Base-by-base conservation (phyloP, 1,140 invertebrate genomes). In the Drosophila pectinifera region DNA sequence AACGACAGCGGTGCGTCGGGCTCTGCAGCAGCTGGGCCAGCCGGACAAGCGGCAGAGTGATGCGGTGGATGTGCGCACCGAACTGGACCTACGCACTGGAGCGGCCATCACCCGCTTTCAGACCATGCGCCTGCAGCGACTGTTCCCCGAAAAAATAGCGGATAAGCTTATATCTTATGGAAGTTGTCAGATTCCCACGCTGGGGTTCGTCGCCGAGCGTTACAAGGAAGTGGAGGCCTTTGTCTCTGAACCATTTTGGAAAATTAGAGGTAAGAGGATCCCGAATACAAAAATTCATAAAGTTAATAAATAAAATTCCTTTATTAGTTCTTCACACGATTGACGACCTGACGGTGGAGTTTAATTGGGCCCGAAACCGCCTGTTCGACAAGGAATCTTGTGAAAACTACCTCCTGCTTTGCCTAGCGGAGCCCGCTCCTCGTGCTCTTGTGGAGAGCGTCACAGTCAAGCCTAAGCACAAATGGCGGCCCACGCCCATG, bases 51-150 rank as follows among this genome's bases (percentile, higher is more conserved):
- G 95, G 73, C 93, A 97, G 11, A 98, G 96, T 92, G 95, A 98
- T 94, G 99, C 99, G 57, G 99, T 99, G 26, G 97, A 99, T 94
- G 98, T 99, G 2, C 94, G 98, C 74, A 95, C 95, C 77, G 98
- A 99, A 93, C 93, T 99, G 68, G 99, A 99, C 95, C 94, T 99
- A 67, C 94, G 99, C 92, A 99, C 92, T 96, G 97, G 98, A 72
- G 98, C 99, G 49, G 97, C 99, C 28, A 99, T 99, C 92, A 99
- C 99, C n/a, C 94, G 99, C 49, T 98, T 99, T 92, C 99, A 99
- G 94, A 99, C 99, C 0, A 89, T 99, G 26, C 94, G 98, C 43
- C 92, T 99, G 1, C 95, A 97, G 89, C 95, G 96, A 91, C 95
- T 97, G 8, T 98, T 99, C 92, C 97, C 97, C 4, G 93, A 93